Evolutionary conservation across 2,888 invertebrate genomes (phyloP).

Genomic region (Drymonia ruficornis): DNA sequence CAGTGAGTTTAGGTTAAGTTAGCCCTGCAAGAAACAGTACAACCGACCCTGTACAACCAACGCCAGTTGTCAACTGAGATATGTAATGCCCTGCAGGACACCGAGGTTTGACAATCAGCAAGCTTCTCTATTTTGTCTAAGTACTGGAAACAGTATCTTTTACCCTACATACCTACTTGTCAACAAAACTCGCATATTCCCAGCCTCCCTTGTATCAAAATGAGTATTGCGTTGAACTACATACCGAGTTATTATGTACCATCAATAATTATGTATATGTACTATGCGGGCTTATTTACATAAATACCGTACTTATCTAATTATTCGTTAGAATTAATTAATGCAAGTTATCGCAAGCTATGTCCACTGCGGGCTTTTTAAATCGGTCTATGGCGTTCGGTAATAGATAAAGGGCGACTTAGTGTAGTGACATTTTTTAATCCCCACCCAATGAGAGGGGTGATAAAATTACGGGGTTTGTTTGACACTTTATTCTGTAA

Average conservation of each 20-base stretch:
- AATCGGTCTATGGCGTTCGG: not conserved
- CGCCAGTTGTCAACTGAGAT: no score
- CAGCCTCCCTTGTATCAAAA: not conserved
- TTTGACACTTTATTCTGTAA: no score
- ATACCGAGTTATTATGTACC: not conserved
- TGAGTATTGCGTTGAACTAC: not conserved
- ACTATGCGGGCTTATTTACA: not conserved
- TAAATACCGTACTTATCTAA: not conserved
- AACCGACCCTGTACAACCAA: no score
- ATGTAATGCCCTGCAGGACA: no score
- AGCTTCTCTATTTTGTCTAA: no score
- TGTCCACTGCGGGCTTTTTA: not conserved
- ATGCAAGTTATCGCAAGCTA: not conserved
- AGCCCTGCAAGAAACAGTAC: no score
- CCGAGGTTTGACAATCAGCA: no score
- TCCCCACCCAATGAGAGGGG: no score
- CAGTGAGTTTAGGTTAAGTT: no score
- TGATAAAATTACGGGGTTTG: no score
- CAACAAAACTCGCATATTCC: not conserved
- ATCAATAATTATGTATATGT: not conserved
- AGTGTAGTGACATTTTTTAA: no score
- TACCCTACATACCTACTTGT: not conserved
- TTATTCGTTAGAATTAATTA: no score
- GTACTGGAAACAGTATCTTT: not conserved
- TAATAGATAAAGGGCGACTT: not conserved